Evolutionary conservation across 2,888 invertebrate genomes (phyloP), one percentile per base, ranked within the genome.

Genomic region (Phrixothrix hirtus): DNA sequence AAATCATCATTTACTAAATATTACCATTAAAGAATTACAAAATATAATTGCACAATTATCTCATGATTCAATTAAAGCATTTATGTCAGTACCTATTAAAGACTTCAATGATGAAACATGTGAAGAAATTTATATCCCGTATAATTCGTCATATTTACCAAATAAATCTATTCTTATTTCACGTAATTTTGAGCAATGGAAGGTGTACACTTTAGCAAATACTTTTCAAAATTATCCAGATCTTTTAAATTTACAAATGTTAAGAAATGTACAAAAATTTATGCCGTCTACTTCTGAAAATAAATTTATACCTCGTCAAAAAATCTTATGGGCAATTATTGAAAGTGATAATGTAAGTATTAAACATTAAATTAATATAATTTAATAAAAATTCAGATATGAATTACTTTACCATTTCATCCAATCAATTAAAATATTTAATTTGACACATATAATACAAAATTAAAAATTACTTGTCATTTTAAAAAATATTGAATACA

Each of bases 151-250:
- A 2, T 71, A 70, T 41, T 71, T 71, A 9, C 71, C 77, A 32
- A 73, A 75, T 1, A 77, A 77, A 53, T 81, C 80, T 64, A 76
- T 85, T 44, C 70, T 84, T 11, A 74, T 87, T 42, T 83, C 82
- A 1, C 78, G 86, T 49, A 84, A 85, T 69, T 77, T 82, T 58
- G 76, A 78, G 34, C 84, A 84, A 53, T 86, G 86, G 85, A 80
- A 81, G 65, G 75, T 78, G 6, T 81, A 80, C 13, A 61, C 61
- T 25, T 57, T 63, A 1, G 54, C 50, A 25, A 70, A 78, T 27
- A 69, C 59, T 32, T 53, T 50, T n/a, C 52, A 61, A 16, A 69
- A 72, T 27, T 63, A 63, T 55, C 60, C 64, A 2, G 71, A 71
- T 45, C 55, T 62, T 61, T 70, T 64, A 34, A 69, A 64, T 49